Evolutionary conservation across 2,113 vertebrate species (phyloP), one percentile per base, ranked within the genome.

Genomic region (Trachemys scripta): DNA sequence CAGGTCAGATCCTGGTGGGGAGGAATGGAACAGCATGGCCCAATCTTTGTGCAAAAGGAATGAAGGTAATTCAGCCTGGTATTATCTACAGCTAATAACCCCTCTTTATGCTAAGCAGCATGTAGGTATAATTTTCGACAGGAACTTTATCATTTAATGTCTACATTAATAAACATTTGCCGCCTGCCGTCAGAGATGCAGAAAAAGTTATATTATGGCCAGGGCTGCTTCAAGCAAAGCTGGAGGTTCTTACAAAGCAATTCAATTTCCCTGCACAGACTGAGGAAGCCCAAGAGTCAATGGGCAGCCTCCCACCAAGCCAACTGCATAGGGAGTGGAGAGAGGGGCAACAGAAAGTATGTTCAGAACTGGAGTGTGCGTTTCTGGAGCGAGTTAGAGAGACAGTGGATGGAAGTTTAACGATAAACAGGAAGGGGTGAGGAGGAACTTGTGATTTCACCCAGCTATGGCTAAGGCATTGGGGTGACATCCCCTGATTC

Each of bases 81-180:
- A 75, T 3, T 16, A 22, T 45, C 62, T 0, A 2, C 27, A 81
- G n/a, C 22, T 3, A 0, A 0, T 2, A 16, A 56, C 6, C 89
- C 51, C 49, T 72, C 42, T 0, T 0, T 57, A 27, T 3, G 5
- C 29, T 38, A 81, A 57, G 42, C 10, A 29, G 19, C 22, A 45
- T 12, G 20, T 11, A 45, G 56, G 38, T 59, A 50, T 27, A 19
- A 49, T 89, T 57, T 47, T 53, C 56, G 25, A 89, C 22, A 42
- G 38, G n/a, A 75, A 42, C 8, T 42, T 75, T 38, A 42, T 75
- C 17, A 10, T 75, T 10, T 75, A 42, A 38, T 27, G 42, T 45
- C 22, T 76, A 45, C 72, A 75, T n/a, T 65, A 65, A 65, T 9
- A 65, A 31, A 65, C 62, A 35, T 65, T 17, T n/a, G 59, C 29